Conservation (phyloP, 2,797 vertebrate genomes). For the Betta splendens region DNA sequence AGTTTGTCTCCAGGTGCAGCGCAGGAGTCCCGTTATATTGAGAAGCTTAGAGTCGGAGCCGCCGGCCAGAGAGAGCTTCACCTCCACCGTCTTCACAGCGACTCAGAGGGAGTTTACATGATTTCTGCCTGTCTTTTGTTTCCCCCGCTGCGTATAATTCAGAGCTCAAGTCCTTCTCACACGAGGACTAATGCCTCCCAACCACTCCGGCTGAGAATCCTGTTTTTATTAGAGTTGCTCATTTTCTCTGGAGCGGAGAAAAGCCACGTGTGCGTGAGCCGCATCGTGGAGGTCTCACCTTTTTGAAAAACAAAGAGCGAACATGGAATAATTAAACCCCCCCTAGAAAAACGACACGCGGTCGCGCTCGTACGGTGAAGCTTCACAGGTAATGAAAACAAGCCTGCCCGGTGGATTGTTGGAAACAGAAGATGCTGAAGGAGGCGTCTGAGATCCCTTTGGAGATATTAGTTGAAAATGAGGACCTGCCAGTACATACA, state of each 20-base stretch:
- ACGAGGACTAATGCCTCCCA: constrained; percentile 68
- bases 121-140: constrained; percentile 31
- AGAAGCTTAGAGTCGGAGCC: constrained; percentile 50
- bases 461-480: constrained; percentile 66
- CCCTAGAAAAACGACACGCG: constrained; percentile 39
- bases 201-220: constrained; percentile 49
- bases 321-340: constrained; percentile 46
- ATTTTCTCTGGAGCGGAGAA: constrained; percentile 46
- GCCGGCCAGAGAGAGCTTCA: constrained; percentile 42
- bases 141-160: constrained; percentile 49
- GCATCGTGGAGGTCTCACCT: constrained; percentile 43
- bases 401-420: constrained; percentile 38
- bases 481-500: constrained; percentile 52
- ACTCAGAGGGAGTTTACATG: constrained; percentile 48
- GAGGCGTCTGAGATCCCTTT: constrained; percentile 43
- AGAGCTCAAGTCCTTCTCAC: constrained; percentile 59
- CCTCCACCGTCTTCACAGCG: constrained; percentile 42
- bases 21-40: not conserved
- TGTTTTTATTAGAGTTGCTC: constrained; percentile 52
- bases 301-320: constrained; percentile 41
- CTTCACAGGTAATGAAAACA: constrained; percentile 50
- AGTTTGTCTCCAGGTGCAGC: constrained; percentile 36
- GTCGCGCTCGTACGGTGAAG: not conserved
- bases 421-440: constrained; percentile 25
- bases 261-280: constrained; percentile 47